These are phyloP conservation scores for Drosophila yakuba DNA, from an alignment of 1,140 invertebrate genomes.

Conservation along the genomic window DNA sequence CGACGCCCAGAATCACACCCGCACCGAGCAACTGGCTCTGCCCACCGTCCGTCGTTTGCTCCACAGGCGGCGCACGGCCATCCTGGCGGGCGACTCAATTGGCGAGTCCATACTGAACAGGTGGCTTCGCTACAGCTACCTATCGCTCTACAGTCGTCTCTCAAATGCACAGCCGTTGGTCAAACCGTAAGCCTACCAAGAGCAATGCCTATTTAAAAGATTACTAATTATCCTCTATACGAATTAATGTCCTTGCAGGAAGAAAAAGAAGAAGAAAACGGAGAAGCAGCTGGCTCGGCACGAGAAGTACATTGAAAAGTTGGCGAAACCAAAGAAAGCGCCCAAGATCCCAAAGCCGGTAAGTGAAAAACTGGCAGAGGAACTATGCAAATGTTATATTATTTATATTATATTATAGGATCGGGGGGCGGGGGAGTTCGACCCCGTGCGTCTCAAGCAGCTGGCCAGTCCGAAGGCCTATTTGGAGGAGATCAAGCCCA, in stretches of 20 bases:
- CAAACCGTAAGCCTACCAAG: conserved; percentile 34
- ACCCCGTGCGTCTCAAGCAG: conserved; percentile 41
- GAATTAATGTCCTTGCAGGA: conserved; percentile 2
- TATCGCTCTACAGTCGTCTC: conserved; percentile 74
- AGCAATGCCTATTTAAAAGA: too few relatives aligned
- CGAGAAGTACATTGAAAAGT: conserved; percentile 35
- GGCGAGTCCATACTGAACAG: conserved; percentile 67
- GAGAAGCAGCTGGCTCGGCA: conserved; percentile 30
- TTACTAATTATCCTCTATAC: background rate
- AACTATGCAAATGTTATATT: too few relatives aligned
- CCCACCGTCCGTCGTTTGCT: conserved; percentile 55
- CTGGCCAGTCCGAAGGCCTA: conserved; percentile 48
- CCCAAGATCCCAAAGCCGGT: conserved; percentile 46
- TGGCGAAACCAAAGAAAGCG: conserved; percentile 51
- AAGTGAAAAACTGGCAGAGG: conserved; percentile 8
- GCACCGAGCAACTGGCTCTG: conserved; percentile 73
- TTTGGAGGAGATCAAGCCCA: conserved; percentile 42
- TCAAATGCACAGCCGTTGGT: conserved; percentile 55
- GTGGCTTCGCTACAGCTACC: conserved; percentile 64
- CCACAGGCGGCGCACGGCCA: conserved; percentile 25
- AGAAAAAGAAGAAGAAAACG: conserved; percentile 59
- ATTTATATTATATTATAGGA: conserved; percentile 19
- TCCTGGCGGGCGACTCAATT: conserved; percentile 40
- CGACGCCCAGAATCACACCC: conserved; percentile 46
- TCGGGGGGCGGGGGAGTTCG: conserved; percentile 19